phyloP scores from a whole-genome alignment of 2,888 invertebrate genomes.

The Mactromeris polynyma region DNA sequence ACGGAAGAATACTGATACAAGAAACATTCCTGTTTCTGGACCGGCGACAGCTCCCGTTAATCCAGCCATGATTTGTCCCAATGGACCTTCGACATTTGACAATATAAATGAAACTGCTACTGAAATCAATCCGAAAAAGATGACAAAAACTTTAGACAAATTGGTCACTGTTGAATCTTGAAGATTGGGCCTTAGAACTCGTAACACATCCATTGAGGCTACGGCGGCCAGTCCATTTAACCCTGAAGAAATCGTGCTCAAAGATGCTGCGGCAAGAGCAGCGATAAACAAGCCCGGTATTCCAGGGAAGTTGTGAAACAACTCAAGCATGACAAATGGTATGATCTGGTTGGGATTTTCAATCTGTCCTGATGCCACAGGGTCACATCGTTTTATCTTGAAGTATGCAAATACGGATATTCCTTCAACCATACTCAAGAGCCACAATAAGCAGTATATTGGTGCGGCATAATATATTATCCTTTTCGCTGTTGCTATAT shows the following conservation, averaged over 20 bases:
- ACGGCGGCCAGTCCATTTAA: conserved; percentile 32
- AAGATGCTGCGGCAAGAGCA: conserved; percentile 37
- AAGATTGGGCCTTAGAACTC: not conserved
- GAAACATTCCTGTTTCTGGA: conserved; percentile 36
- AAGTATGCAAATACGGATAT: conserved; percentile 53
- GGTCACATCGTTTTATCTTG: conserved; percentile 45
- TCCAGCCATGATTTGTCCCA: not conserved
- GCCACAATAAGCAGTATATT: conserved; percentile 10
- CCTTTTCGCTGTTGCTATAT: conserved; percentile 37
- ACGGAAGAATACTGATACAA: conserved; percentile 28
- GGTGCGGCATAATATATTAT: conserved; percentile 37
- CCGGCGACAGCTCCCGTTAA: conserved; percentile 30
- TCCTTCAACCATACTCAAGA: conserved; percentile 31
- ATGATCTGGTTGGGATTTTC: conserved; percentile 48
- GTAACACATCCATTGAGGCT: conserved; percentile 14
- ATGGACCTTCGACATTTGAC: conserved; percentile 25
- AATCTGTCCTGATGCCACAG: conserved; percentile 32
- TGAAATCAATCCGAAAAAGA: conserved; percentile 21
- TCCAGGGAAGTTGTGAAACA: conserved; percentile 29
- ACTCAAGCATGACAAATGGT: conserved; percentile 40
- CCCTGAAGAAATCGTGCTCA: conserved; percentile 43
- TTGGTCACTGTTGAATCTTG: conserved; percentile 1
- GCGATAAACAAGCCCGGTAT: conserved; percentile 46
- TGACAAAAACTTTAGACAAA: conserved; percentile 27
- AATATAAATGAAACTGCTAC: conserved; percentile 3